Percentiles rank a stretch among this genome's conserved stretches.
phyloP scores from a whole-genome alignment of 1,140 invertebrate genomes.

The Ostrea edulis region DNA sequence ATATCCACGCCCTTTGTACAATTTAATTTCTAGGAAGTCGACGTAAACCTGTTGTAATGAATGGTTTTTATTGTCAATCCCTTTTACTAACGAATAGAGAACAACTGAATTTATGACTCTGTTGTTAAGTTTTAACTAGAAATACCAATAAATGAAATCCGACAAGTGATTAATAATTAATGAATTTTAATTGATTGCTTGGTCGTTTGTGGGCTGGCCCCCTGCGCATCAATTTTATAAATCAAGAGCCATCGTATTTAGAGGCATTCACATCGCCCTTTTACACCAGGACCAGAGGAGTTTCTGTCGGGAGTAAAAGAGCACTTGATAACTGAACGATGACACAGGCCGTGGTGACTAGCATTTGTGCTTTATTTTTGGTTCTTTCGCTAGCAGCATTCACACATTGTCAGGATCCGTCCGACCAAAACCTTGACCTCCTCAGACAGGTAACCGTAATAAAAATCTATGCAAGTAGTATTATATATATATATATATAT shows the following conservation, averaged over 20 bases:
- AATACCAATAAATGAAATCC: slow-evolving; percentile 19
- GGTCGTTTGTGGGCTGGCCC: background rate
- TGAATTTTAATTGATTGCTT: slow-evolving; percentile 23
- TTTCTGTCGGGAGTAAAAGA: background rate
- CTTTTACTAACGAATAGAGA: background rate
- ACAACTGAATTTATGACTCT: background rate
- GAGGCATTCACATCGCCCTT: background rate
- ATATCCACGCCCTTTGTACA: too few relatives aligned
- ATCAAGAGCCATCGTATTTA: background rate
- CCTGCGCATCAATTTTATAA: background rate
- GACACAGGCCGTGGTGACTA: background rate
- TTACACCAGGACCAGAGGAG: background rate
- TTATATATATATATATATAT: too few relatives aligned
- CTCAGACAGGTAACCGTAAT: background rate
- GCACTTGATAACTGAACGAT: background rate
- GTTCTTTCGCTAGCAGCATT: background rate
- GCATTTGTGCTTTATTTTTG: background rate
- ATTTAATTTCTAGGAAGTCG: background rate
- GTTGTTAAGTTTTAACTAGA: background rate
- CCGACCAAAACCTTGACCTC: background rate
- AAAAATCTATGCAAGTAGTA: too few relatives aligned
- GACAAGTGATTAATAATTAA: slow-evolving; percentile 5
- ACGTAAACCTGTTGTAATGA: background rate
- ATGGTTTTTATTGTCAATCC: background rate
- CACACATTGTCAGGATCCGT: background rate